Evolutionary conservation across 92 coral and sea anemone species (phyloP).

Genomic region (Zoanthus solanderi): DNA sequence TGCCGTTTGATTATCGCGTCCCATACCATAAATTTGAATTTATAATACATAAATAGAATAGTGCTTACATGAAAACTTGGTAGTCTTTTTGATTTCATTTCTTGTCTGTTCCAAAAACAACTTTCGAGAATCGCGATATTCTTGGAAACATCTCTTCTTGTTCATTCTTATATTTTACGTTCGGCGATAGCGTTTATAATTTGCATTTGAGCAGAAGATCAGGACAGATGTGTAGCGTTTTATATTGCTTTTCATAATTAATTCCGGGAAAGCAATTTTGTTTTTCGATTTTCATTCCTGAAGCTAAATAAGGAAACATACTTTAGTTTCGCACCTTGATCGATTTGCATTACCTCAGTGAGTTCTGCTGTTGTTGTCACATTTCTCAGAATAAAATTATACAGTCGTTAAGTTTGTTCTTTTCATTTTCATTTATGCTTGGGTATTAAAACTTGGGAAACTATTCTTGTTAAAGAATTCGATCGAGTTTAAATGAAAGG

Average conservation of each 20-base stretch:
- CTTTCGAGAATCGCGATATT: neutral
- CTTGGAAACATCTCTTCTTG: neutral
- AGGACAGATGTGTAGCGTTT: neutral
- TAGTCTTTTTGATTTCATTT: neutral
- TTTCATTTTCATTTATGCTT: too few species aligned
- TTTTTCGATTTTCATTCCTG: too few species aligned
- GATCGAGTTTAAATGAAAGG: too few species aligned
- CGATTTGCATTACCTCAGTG: too few species aligned
- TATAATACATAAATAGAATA: neutral
- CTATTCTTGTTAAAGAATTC: too few species aligned
- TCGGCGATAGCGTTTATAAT: neutral
- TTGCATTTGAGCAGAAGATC: neutral
- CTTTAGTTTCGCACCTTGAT: too few species aligned
- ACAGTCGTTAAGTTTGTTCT: too few species aligned
- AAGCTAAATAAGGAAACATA: too few species aligned
- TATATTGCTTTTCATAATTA: neutral
- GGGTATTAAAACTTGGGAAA: too few species aligned
- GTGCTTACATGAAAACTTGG: neutral
- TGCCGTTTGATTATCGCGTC: neutral
- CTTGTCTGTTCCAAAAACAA: neutral
- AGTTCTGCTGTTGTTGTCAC: too few species aligned
- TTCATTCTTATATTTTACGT: neutral
- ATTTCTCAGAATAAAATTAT: too few species aligned
- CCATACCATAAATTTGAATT: neutral
- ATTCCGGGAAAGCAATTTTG: neutral